Percentiles rank a stretch among this genome's conserved stretches.
phyloP scores from a whole-genome alignment of 2,797 vertebrate species.

The Molossus alvarezi region DNA sequence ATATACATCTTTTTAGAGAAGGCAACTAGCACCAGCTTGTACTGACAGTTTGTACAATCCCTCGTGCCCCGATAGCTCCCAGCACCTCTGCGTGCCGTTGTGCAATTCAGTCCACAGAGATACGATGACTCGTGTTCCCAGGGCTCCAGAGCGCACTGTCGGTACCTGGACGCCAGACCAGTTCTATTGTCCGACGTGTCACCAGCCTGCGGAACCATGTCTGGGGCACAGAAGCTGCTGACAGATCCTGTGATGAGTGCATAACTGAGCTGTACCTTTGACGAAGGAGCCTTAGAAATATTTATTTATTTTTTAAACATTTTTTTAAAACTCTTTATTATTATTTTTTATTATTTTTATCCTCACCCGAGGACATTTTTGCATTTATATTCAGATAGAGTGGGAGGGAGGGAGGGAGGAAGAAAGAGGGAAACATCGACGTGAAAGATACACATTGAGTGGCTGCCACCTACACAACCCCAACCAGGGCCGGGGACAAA shows the following conservation, averaged over 20 bases:
- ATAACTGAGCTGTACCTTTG: background rate
- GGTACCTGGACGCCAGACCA: background rate
- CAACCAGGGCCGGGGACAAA: no score
- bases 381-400: no score
- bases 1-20: slow-evolving; percentile 45
- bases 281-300: background rate
- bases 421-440: no score
- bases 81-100: background rate
- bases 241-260: background rate
- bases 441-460: no score
- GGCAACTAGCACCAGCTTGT: slow-evolving; percentile 7
- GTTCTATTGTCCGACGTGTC: background rate
- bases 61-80: background rate
- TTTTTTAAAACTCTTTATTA: no score
- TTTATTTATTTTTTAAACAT: no score
- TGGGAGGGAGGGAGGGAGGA: no score
- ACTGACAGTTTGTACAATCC: background rate
- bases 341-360: no score
- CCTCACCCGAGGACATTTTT: no score
- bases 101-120: background rate
- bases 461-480: no score
- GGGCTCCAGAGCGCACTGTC: background rate
- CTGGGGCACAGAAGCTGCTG: background rate
- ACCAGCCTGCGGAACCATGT: background rate
- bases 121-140: background rate